Evolutionary conservation across 2,113 vertebrate genomes (phyloP).

Genomic region (Litocranius walleri): DNA sequence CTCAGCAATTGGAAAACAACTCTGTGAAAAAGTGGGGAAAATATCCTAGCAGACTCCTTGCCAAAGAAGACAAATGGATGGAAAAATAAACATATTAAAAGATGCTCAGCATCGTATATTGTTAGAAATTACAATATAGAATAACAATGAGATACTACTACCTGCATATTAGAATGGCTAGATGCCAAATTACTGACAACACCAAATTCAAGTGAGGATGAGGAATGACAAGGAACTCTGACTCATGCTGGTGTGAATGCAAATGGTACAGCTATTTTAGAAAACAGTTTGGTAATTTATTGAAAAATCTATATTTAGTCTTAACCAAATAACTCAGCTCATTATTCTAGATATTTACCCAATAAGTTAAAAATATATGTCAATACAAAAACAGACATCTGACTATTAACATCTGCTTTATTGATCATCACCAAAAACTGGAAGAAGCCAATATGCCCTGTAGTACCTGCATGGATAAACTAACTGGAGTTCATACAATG

Average conservation of each 20-base stretch:
- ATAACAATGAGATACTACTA: neutral
- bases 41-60: neutral
- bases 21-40: neutral
- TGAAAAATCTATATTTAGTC: neutral
- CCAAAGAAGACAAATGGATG: neutral
- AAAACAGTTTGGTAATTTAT: neutral
- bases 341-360: neutral
- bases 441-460: neutral
- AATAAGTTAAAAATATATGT: neutral
- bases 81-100: neutral
- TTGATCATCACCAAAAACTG: neutral
- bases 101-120: rapidly evolving
- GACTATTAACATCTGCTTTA: neutral
- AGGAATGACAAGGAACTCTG: neutral
- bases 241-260: neutral
- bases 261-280: neutral
- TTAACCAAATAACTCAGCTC: neutral
- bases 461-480: neutral
- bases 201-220: neutral
- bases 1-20: neutral
- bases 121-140: neutral
- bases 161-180: neutral
- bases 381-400: neutral
- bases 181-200: neutral
- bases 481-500: neutral